These are phyloP conservation scores for Brienomyrus longianalis DNA, from an alignment of 2,113 vertebrate genomes.

Conservation along the genomic window DNA sequence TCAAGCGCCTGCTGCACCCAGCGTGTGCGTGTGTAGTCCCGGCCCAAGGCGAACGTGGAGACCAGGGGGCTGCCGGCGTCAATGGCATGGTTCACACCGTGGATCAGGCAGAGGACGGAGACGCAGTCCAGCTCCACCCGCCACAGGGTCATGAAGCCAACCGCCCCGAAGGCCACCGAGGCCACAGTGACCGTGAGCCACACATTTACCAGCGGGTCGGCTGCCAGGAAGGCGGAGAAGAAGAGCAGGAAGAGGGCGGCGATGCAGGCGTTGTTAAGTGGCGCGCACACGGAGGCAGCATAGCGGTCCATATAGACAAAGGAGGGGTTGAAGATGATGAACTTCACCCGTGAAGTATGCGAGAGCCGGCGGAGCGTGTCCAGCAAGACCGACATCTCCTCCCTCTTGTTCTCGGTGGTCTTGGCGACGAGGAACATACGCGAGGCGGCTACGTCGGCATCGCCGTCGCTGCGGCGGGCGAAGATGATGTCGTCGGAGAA, in stretches of 20 bases:
- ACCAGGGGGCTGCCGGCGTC: slow-evolving; percentile 92
- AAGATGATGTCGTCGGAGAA: slow-evolving; percentile 98
- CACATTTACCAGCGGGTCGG: slow-evolving; percentile 87
- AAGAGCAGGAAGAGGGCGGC: slow-evolving; percentile 94
- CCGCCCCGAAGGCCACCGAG: slow-evolving; percentile 91
- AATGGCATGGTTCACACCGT: slow-evolving; percentile 89
- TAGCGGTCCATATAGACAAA: slow-evolving; percentile 98
- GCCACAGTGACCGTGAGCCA: slow-evolving; percentile 92
- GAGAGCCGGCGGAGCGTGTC: slow-evolving; percentile 92
- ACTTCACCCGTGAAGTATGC: slow-evolving; percentile 92
- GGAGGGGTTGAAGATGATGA: slow-evolving; percentile 96
- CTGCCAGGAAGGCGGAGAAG: slow-evolving; percentile 87
- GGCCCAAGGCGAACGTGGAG: slow-evolving; percentile 88
- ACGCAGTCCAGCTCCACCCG: slow-evolving; percentile 94
- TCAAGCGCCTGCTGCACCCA: slow-evolving; percentile 94
- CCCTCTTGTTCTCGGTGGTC: slow-evolving; percentile 92
- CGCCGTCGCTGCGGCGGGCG: slow-evolving; percentile 81
- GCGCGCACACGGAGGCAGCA: slow-evolving; percentile 89
- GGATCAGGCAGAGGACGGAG: slow-evolving; percentile 92
- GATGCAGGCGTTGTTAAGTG: slow-evolving; percentile 93
- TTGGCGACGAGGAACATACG: slow-evolving; percentile 95
- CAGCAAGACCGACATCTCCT: slow-evolving; percentile 94
- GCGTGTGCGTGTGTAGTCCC: slow-evolving; percentile 90
- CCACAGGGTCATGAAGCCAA: slow-evolving; percentile 98
- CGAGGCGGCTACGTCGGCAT: slow-evolving; percentile 89